A percentile compares a stretch with the other conserved stretches of the same genome.
Evolutionary conservation across 1,140 invertebrate species (phyloP).

Genomic region (Branchinecta lynchi): DNA sequence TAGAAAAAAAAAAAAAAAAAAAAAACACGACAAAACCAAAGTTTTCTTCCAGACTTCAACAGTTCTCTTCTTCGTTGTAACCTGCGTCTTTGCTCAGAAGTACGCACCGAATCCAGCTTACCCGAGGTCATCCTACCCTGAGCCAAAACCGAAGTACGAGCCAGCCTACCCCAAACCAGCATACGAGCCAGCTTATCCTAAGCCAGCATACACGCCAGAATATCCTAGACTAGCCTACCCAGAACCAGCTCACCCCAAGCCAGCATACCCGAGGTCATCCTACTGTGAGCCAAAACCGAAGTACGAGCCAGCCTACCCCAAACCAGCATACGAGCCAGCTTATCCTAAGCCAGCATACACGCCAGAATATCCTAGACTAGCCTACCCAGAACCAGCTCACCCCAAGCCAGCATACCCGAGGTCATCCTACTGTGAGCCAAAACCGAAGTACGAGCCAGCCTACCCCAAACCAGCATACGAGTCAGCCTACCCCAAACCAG

Average conservation of each 20-base stretch:
- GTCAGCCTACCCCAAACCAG: background rate
- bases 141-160: background rate
- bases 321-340: background rate
- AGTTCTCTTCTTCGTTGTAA: too few relatives aligned
- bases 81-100: too few relatives aligned
- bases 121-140: background rate
- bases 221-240: too few relatives aligned
- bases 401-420: background rate
- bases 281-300: background rate
- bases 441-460: background rate
- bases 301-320: background rate
- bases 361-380: background rate
- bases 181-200: background rate
- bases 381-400: background rate
- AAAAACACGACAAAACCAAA: too few relatives aligned
- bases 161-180: background rate
- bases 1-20: too few relatives aligned
- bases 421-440: background rate
- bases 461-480: background rate
- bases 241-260: background rate
- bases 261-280: background rate
- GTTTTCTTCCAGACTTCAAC: too few relatives aligned
- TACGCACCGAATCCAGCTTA: background rate
- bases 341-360: background rate
- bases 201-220: constrained; percentile 8